These are phyloP conservation scores for Mythimna vitellina DNA, from an alignment of 2,888 invertebrate genomes.

Conservation along the genomic window DNA sequence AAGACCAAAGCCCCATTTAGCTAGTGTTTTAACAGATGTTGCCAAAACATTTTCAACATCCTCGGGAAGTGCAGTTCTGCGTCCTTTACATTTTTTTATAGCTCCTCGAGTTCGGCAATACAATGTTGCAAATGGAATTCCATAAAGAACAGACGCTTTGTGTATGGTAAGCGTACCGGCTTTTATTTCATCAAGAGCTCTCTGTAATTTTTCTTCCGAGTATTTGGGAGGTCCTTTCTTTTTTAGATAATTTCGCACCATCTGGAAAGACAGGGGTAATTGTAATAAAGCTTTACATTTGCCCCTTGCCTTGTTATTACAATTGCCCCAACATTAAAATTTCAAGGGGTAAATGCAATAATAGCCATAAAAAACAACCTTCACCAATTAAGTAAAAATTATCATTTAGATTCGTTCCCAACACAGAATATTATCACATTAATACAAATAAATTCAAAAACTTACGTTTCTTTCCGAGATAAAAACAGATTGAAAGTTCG, in stretches of 20 bases:
- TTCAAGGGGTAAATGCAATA: neutral
- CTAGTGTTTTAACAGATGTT: too few species aligned
- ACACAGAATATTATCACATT: too few species aligned
- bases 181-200: neutral
- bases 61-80: neutral
- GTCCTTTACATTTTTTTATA: conserved; percentile 11
- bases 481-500: neutral
- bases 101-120: neutral
- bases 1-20: too few species aligned
- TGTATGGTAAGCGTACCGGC: neutral
- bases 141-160: neutral
- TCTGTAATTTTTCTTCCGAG: neutral
- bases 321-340: neutral
- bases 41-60: neutral
- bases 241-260: too few species aligned
- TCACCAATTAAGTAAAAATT: neutral
- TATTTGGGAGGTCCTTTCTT: neutral
- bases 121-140: conserved; percentile 4
- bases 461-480: conserved; percentile 5
- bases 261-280: too few species aligned
- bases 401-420: neutral
- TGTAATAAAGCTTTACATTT: neutral
- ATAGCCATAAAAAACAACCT: neutral
- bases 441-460: neutral
- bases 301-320: neutral